Evolutionary conservation across 2,888 invertebrate genomes (phyloP), one percentile per base, ranked within the genome.

Genomic region (Cerastoderma edule): DNA sequence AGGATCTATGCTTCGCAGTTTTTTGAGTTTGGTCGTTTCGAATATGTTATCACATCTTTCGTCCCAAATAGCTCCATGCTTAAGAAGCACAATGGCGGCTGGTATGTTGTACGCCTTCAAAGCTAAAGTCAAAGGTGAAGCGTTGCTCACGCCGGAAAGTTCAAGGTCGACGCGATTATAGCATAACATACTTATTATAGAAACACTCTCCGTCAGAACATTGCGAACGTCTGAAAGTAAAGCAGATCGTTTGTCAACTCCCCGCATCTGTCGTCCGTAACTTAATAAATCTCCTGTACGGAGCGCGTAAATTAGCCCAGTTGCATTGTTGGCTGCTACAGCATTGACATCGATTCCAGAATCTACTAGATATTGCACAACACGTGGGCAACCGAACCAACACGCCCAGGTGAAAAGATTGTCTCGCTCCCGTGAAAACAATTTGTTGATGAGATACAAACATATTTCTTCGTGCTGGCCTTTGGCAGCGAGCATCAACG

Each of bases 1-100:
- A 0, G 22, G 19, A 16, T 46, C 46, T 10, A 33, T 22, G 28
- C 35, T n/a, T 24, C 33, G 32, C 1, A 60, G 48, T 32, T 50
- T 46, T 63, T 50, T 60, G 4, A 67, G 22, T 27, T 53, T 67
- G 24, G 13, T n/a, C n/a, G 1, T 53, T 48, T 69, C 56, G 13
- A 46, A 64, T n/a, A 28, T 16, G 13, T 33, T 10, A 13, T 67
- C 56, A 44, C 71, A 75, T 2, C 28, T 35, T 22, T 56, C 28
- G 44, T 72, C 53, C 68, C 68, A 69, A 13, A 13, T 30, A 8
- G 72, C 77, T 2, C 77, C 77, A 64, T 77, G 77, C 27, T 68
- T 77, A 2, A 77, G 68, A 13, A 77, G 50, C 2, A 72, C 64
- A 33, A 72, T 69, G 33, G 65, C 72, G 39, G 57, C 68, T 0